A percentile compares a stretch with the other conserved stretches of the same genome.
Evolutionary conservation across 2,797 vertebrate genomes (phyloP).

Genomic region (Netta rufina): DNA sequence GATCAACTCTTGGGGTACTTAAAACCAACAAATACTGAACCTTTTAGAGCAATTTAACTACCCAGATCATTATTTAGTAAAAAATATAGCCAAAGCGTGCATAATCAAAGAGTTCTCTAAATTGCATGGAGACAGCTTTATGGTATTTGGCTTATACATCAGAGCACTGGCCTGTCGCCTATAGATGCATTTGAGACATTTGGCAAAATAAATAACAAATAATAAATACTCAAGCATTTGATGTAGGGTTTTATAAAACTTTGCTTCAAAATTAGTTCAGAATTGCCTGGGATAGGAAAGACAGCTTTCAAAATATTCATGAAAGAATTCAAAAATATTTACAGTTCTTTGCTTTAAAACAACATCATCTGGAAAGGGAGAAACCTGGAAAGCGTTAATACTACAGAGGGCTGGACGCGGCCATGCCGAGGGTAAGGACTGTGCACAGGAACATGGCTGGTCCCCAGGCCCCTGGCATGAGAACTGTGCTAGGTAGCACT

Average conservation of each 20-base stretch:
- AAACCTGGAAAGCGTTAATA: slow-evolving; percentile 70
- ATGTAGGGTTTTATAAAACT: slow-evolving; percentile 68
- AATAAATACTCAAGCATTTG: slow-evolving; percentile 67
- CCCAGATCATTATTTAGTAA: slow-evolving; percentile 69
- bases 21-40: slow-evolving; percentile 63
- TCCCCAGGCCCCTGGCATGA: background rate
- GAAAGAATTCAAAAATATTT: slow-evolving; percentile 71
- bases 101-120: slow-evolving; percentile 72
- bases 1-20: slow-evolving; percentile 55
- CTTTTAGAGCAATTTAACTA: slow-evolving; percentile 68
- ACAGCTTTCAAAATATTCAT: slow-evolving; percentile 69
- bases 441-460: background rate
- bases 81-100: slow-evolving; percentile 61
- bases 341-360: slow-evolving; percentile 66
- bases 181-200: slow-evolving; percentile 72
- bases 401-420: background rate
- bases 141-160: slow-evolving; percentile 72
- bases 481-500: background rate
- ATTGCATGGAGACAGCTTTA: slow-evolving; percentile 76
- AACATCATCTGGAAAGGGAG: slow-evolving; percentile 48
- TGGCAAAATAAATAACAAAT: slow-evolving; percentile 75
- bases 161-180: slow-evolving; percentile 70
- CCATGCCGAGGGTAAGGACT: background rate
- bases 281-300: slow-evolving; percentile 63
- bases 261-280: slow-evolving; percentile 69